phyloP scores from a whole-genome alignment of 1,140 invertebrate genomes.

The Magallana gigas region DNA sequence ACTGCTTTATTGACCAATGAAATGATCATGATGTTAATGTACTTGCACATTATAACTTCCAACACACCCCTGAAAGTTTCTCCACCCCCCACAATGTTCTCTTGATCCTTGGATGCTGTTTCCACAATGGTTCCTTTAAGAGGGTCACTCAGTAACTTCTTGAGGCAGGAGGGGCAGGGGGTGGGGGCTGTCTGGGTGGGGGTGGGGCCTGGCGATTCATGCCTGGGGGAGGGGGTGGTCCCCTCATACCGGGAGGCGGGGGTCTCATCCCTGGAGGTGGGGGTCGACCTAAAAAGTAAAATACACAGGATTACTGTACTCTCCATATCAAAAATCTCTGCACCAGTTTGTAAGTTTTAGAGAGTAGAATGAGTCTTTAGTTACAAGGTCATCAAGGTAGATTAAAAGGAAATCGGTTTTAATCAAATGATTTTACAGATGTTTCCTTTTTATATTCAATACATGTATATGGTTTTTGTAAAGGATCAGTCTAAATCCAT shows the following conservation, averaged over 20 bases:
- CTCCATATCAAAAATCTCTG: too few relatives aligned
- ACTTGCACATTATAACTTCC: too few relatives aligned
- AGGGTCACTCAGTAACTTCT: not conserved
- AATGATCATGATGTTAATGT: too few relatives aligned
- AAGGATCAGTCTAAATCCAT: too few relatives aligned
- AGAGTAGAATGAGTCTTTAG: too few relatives aligned
- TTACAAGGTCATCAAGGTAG: too few relatives aligned
- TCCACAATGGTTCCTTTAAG: not conserved
- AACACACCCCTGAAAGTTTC: not conserved
- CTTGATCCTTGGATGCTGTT: not conserved
- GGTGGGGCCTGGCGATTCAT: constrained; percentile 9
- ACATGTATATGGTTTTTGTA: too few relatives aligned
- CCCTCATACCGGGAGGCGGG: constrained; percentile 71
- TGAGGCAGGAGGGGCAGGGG: constrained; percentile 1
- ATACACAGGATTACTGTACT: too few relatives aligned
- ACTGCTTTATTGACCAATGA: not conserved
- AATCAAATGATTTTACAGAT: too few relatives aligned
- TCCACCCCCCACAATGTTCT: not conserved
- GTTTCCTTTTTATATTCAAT: too few relatives aligned
- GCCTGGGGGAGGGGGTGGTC: constrained; percentile 69
- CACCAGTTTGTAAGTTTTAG: too few relatives aligned
- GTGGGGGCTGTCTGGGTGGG: not conserved
- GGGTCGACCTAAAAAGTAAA: constrained; percentile 56
- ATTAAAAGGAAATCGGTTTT: too few relatives aligned
- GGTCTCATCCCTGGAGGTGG: constrained; percentile 73